Conservation (phyloP, 2,113 vertebrate genomes). For the Nycticryphes semicollaris region DNA sequence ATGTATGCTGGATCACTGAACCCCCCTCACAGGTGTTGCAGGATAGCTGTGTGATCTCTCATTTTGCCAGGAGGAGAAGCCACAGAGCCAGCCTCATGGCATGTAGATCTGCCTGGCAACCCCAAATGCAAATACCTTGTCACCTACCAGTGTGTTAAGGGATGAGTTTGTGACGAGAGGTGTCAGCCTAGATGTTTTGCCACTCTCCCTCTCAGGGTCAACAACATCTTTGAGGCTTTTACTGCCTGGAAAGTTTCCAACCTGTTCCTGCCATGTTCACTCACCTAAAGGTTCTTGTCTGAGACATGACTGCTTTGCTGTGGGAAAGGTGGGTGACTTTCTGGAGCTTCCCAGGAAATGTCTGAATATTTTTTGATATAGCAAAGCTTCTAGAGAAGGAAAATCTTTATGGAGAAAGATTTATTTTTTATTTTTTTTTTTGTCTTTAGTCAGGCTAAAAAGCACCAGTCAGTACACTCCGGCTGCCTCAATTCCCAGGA, state of each 20-base stretch:
- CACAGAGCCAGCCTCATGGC: rapidly evolving
- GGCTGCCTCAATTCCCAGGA: not conserved
- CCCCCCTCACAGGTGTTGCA: not conserved
- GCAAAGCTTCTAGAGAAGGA: not conserved
- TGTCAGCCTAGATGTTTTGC: not conserved
- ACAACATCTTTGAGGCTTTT: not conserved
- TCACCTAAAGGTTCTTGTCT: not conserved
- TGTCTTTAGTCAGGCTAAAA: not conserved
- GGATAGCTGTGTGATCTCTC: rapidly evolving
- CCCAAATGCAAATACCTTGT: not conserved
- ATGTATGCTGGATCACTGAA: rapidly evolving
- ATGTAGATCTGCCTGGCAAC: not conserved
- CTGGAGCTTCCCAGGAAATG: not conserved
- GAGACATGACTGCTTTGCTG: rapidly evolving
- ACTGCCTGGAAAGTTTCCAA: not conserved
- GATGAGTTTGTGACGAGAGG: not conserved
- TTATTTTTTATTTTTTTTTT: no score
- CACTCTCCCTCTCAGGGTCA: rapidly evolving
- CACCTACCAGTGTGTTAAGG: not conserved
- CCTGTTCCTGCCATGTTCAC: not conserved
- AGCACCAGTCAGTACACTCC: not conserved
- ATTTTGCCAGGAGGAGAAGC: not conserved
- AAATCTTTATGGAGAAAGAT: not conserved
- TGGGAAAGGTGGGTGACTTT: not conserved
- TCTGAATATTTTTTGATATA: not conserved